Percentiles rank a stretch among this genome's conserved stretches.
phyloP scores from a whole-genome alignment of 1,140 invertebrate genomes.

The Scaptomyza pallida region DNA sequence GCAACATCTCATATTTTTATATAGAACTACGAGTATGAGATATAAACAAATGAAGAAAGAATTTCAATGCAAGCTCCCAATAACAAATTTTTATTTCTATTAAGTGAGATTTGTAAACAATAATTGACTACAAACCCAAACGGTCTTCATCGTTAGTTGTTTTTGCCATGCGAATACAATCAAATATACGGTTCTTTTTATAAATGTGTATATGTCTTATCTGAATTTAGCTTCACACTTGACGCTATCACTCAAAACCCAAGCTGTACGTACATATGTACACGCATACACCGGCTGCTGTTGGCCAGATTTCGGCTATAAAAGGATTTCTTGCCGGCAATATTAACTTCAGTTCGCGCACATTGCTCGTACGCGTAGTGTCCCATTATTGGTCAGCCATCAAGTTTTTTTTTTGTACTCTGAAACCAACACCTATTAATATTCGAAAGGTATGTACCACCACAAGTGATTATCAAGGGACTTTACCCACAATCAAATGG shows the following conservation, averaged over 20 bases:
- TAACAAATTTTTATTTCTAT: too few species aligned
- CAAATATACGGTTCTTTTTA: too few species aligned
- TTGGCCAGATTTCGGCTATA: slow-evolving; percentile 49
- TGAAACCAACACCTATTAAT: neutral
- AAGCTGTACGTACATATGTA: neutral
- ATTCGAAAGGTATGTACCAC: slow-evolving; percentile 43
- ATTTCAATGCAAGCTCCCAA: too few species aligned
- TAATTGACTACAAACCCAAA: too few species aligned
- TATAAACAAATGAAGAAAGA: too few species aligned
- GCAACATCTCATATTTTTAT: too few species aligned
- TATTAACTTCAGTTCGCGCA: slow-evolving; percentile 55
- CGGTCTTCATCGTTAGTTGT: neutral
- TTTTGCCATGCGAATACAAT: slow-evolving; percentile 3
- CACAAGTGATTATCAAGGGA: neutral
- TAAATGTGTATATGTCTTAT: slow-evolving; percentile 20
- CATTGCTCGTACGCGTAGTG: slow-evolving; percentile 42
- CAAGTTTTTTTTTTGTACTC: slow-evolving; percentile 11
- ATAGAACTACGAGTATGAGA: too few species aligned
- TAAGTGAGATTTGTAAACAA: too few species aligned
- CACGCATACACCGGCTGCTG: slow-evolving; percentile 44
- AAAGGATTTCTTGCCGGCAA: slow-evolving; percentile 48
- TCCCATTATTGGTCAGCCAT: slow-evolving; percentile 31
- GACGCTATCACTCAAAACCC: slow-evolving; percentile 35
- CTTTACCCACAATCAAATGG: neutral
- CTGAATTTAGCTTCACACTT: slow-evolving; percentile 23